Percentiles rank a stretch among this genome's conserved stretches.
phyloP scores from a whole-genome alignment of 1,140 invertebrate genomes.

The Neodiprion pinetum region DNA sequence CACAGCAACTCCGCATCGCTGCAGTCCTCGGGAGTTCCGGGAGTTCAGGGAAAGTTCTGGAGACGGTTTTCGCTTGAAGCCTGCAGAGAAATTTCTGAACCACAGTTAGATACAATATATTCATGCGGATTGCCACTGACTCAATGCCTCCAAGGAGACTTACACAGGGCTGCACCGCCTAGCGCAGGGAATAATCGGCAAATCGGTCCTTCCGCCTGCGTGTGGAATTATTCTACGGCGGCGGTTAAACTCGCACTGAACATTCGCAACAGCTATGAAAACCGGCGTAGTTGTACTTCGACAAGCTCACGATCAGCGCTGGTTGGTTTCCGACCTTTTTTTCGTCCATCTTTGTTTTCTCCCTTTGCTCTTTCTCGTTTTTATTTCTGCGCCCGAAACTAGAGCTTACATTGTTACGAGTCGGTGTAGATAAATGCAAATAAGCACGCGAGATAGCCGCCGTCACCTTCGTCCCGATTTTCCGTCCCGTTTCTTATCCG shows the following conservation, averaged over 20 bases:
- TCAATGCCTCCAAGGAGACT: not conserved
- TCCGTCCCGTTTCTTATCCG: not conserved
- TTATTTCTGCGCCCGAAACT: not conserved
- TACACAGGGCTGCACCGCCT: no score
- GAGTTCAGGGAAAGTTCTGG: not conserved
- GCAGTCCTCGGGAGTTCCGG: no score
- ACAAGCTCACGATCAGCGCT: not conserved
- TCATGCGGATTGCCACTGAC: no score
- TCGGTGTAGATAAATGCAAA: not conserved
- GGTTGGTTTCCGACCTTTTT: not conserved
- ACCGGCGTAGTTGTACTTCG: no score
- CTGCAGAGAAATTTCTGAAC: not conserved
- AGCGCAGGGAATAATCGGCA: no score
- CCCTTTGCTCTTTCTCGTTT: not conserved
- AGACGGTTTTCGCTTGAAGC: not conserved
- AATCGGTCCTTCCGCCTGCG: no score
- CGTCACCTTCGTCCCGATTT: not conserved
- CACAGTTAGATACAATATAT: not conserved
- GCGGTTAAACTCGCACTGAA: no score
- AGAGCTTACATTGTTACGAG: not conserved
- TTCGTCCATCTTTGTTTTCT: not conserved
- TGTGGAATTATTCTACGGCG: no score
- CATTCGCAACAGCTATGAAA: no score
- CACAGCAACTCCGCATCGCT: no score
- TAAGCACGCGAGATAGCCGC: constrained; percentile 6